Base-by-base conservation (phyloP, 1,140 invertebrate genomes). In the Telenomus remus region DNA sequence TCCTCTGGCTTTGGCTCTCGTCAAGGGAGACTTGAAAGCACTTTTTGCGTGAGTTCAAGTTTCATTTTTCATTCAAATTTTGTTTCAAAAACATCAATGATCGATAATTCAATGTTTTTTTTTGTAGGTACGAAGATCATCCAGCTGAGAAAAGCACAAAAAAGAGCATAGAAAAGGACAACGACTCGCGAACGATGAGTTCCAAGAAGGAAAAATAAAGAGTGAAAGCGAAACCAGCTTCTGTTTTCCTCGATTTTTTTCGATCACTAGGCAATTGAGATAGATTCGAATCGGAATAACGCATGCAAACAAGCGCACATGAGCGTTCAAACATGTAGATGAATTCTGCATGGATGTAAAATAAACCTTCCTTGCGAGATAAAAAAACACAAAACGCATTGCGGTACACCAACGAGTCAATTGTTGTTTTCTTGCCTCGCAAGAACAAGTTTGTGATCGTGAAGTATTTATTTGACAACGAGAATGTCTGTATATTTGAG, bases 1-100 rank as follows among this genome's bases (percentile, higher is more conserved):
- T 37, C 98, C 98, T 4, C 83, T 98, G 1, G 82, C 93, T 4
- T 85, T 99, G 0, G 97, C 98, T 10, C 84, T 98, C 15, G 81
- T 98, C 2, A 94, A 94, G 83, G 98, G 98, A 66, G 98, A 99
- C 82, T 86, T 98, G 15, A 96, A 94, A 76, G 91, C 93, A 0
- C 89, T 99, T 76, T 97, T 98, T 88, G 93, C 93, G 95, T 98
- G 89, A 93, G 94, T 93, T n/a, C 37, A 9, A 39, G 6, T 27
- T 3, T 27, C 19, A 3, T 3, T 39, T 39, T 39, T 39, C 1
- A 4, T 11, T 2, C 1, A 39, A 39, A 39, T 11, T 11, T 13
- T 44, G 13, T 44, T 44, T 44, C 13, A 14, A 46, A 19, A 57
- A 35, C 19, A 42, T 42, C 35, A 13, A 10, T 5, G 14, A 43